Conservation (phyloP, 2,888 invertebrate genomes). For the Anoncus sp. region DNA sequence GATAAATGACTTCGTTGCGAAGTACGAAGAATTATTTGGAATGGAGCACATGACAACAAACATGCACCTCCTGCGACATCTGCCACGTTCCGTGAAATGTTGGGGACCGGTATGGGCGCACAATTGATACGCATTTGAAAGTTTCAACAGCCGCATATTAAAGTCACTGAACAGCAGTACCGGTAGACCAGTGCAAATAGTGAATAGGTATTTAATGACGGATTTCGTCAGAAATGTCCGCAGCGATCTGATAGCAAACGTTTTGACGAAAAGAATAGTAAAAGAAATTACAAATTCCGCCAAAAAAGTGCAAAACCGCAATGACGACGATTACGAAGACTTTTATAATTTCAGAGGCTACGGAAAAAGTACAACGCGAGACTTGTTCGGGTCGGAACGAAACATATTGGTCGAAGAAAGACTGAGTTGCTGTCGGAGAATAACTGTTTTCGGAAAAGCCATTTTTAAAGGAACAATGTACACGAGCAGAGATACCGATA, state of each 20-base stretch:
- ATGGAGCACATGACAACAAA: conserved; percentile 41
- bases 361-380: conserved; percentile 27
- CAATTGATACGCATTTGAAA: conserved; percentile 43
- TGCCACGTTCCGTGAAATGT: conserved; percentile 40
- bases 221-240: conserved; percentile 39
- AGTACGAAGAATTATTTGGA: conserved; percentile 43
- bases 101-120: conserved; percentile 52
- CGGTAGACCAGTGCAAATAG: conserved; percentile 40
- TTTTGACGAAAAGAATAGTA: conserved; percentile 32
- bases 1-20: conserved; percentile 31
- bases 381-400: conserved; percentile 22
- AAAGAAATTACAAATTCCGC: conserved; percentile 41
- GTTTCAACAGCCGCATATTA: conserved; percentile 44
- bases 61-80: conserved; percentile 45
- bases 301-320: conserved; percentile 35
- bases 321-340: conserved; percentile 32
- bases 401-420: conserved; percentile 25
- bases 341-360: conserved; percentile 31
- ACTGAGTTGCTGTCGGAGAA: conserved; percentile 29
- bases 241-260: conserved; percentile 32
- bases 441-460: conserved; percentile 41
- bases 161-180: conserved; percentile 49
- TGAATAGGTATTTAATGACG: conserved; percentile 41
- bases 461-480: conserved; percentile 47
- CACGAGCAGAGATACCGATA: conserved; percentile 33